These are phyloP conservation scores for Cryptocephalus moraei DNA, from an alignment of 2,888 invertebrate genomes.

Conservation along the genomic window DNA sequence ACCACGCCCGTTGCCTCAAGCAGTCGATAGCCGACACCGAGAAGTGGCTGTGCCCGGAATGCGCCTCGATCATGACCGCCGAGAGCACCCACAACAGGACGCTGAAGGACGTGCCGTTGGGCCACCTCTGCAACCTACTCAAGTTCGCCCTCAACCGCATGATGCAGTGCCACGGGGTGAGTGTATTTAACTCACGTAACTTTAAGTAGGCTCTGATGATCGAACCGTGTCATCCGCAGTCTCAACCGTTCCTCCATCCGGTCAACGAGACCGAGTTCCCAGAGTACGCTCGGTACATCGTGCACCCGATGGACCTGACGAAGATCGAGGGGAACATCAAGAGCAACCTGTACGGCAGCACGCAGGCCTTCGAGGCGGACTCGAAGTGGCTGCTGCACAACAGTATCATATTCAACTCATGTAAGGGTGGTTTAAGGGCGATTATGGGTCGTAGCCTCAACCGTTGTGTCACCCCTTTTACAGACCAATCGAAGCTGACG, in stretches of 20 bases:
- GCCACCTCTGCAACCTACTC: constrained; percentile 68
- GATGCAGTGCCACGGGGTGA: constrained; percentile 72
- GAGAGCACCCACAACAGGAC: constrained; percentile 65
- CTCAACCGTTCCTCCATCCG: constrained; percentile 67
- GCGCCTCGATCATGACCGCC: constrained; percentile 59
- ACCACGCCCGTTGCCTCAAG: constrained; percentile 69
- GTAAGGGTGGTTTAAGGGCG: constrained; percentile 46
- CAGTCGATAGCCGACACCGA: constrained; percentile 39
- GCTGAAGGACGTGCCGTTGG: constrained; percentile 61
- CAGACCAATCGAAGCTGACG: constrained; percentile 71
- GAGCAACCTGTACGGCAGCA: constrained; percentile 68
- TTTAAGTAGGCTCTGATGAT: not conserved
- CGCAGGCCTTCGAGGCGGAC: constrained; percentile 82
- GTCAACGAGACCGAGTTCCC: constrained; percentile 63
- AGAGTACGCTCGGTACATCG: constrained; percentile 71
- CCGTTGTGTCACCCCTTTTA: constrained; percentile 15
- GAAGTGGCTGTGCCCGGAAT: constrained; percentile 85
- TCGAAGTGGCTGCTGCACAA: constrained; percentile 92
- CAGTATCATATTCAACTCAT: constrained; percentile 80
- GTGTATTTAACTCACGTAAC: not conserved
- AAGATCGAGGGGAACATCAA: constrained; percentile 67
- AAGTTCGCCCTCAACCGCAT: constrained; percentile 72
- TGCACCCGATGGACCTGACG: constrained; percentile 78
- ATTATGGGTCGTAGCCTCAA: not conserved
- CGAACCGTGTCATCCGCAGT: constrained; percentile 44